These are phyloP conservation scores for Drosophila oshimai DNA, from an alignment of 1,140 invertebrate species.

Conservation along the genomic window DNA sequence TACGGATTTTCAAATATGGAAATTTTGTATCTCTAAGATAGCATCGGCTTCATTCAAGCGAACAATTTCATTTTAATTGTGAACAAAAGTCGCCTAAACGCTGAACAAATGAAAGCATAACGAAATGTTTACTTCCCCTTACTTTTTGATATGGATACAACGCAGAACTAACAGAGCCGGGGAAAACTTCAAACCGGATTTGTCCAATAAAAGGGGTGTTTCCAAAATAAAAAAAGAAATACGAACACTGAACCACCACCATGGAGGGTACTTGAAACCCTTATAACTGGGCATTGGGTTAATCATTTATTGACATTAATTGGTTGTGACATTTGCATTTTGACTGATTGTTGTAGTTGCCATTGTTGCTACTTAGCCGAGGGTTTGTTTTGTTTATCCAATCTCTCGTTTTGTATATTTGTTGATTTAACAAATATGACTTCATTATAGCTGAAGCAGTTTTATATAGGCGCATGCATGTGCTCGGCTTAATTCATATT, in stretches of 20 bases:
- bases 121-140: slow-evolving; percentile 38
- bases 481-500: slow-evolving; percentile 21
- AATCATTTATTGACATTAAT: slow-evolving; percentile 82
- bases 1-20: neutral
- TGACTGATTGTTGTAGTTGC: slow-evolving; percentile 77
- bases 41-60: slow-evolving; percentile 33
- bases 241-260: slow-evolving; percentile 29
- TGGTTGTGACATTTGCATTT: slow-evolving; percentile 82
- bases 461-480: slow-evolving; percentile 13
- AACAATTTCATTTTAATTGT: slow-evolving; percentile 77
- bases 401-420: slow-evolving; percentile 30
- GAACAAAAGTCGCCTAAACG: slow-evolving; percentile 71
- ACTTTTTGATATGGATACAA: slow-evolving; percentile 24
- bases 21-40: slow-evolving; percentile 15
- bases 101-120: slow-evolving; percentile 77
- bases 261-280: neutral
- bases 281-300: slow-evolving; percentile 14
- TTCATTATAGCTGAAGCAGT: slow-evolving; percentile 60
- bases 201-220: slow-evolving; percentile 37
- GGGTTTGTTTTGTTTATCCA: slow-evolving; percentile 66
- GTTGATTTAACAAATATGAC: slow-evolving; percentile 73
- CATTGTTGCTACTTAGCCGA: slow-evolving; percentile 70
- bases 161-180: slow-evolving; percentile 19
- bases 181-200: slow-evolving; percentile 39
- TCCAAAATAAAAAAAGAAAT: slow-evolving; percentile 1